phyloP scores from a whole-genome alignment of 2,797 vertebrate species.

The Mormyrops boulengeri region DNA sequence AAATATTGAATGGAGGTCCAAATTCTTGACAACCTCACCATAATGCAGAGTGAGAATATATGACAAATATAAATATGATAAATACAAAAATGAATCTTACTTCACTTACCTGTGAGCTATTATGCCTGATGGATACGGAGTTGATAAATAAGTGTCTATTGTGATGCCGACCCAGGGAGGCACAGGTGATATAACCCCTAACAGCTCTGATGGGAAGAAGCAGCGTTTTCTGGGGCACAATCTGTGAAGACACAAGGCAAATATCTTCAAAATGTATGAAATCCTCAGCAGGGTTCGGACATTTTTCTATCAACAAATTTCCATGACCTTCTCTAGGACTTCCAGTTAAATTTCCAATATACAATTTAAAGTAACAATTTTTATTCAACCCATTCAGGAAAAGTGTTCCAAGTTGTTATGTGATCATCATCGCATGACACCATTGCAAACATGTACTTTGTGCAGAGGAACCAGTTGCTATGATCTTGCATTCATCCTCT shows the following conservation, averaged over 20 bases:
- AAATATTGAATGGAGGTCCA: not conserved
- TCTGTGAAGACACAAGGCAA: slow-evolving; percentile 29
- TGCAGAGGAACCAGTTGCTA: too few species aligned
- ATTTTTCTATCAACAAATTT: too few species aligned
- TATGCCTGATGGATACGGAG: slow-evolving; percentile 51
- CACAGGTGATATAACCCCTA: slow-evolving; percentile 26
- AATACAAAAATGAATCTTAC: not conserved
- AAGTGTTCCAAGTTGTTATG: too few species aligned
- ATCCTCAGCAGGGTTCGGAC: too few species aligned
- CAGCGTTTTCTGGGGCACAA: slow-evolving; percentile 44
- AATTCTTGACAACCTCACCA: not conserved
- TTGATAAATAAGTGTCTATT: slow-evolving; percentile 51
- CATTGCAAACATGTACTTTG: too few species aligned
- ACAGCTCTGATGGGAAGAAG: slow-evolving; percentile 51
- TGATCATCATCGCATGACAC: too few species aligned
- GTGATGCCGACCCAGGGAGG: slow-evolving; percentile 42
- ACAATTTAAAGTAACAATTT: too few species aligned
- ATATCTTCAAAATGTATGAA: not conserved
- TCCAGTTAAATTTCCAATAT: too few species aligned
- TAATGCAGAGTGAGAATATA: not conserved
- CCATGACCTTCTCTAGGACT: too few species aligned
- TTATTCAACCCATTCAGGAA: too few species aligned
- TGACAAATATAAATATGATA: not conserved
- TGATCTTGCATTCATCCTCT: too few species aligned
- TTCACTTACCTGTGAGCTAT: slow-evolving; percentile 58